Conservation (phyloP, 2,888 invertebrate genomes). For the Meghimatium bilineatum region DNA sequence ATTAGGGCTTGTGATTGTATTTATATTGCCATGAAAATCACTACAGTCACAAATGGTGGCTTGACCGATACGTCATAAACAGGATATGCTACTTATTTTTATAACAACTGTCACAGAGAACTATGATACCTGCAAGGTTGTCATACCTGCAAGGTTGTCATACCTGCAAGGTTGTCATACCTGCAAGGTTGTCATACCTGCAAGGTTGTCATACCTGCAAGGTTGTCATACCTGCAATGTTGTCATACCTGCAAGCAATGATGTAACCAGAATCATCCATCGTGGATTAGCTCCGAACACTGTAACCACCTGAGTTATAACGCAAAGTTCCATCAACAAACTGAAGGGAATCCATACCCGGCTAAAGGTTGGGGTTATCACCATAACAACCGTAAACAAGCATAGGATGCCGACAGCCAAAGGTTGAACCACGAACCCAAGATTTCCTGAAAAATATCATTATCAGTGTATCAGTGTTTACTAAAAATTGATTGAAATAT, state of each 20-base stretch:
- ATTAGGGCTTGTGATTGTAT: too few relatives aligned
- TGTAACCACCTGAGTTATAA: slow-evolving; percentile 55
- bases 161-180: slow-evolving; percentile 47
- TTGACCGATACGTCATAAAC: too few relatives aligned
- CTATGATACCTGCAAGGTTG: background rate
- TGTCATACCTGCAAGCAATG: slow-evolving; percentile 56
- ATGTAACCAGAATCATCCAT: slow-evolving; percentile 58
- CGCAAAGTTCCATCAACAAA: slow-evolving; percentile 56
- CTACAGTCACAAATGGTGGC: too few relatives aligned
- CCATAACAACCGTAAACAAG: slow-evolving; percentile 56
- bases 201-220: slow-evolving; percentile 53
- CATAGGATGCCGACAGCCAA: slow-evolving; percentile 55
- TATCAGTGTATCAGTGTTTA: too few relatives aligned
- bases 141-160: slow-evolving; percentile 58
- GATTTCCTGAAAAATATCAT: slow-evolving; percentile 47
- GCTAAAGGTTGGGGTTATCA: slow-evolving; percentile 56
- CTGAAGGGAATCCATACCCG: slow-evolving; percentile 60
- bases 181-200: too few relatives aligned
- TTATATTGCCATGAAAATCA: too few relatives aligned
- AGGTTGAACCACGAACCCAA: slow-evolving; percentile 47
- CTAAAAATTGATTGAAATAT: too few relatives aligned
- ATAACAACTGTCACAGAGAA: background rate
- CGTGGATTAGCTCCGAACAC: slow-evolving; percentile 53
- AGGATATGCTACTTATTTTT: too few relatives aligned
- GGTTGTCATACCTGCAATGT: too few relatives aligned